Evolutionary conservation across 2,113 vertebrate species (phyloP).

Genomic region (Columba livia): DNA sequence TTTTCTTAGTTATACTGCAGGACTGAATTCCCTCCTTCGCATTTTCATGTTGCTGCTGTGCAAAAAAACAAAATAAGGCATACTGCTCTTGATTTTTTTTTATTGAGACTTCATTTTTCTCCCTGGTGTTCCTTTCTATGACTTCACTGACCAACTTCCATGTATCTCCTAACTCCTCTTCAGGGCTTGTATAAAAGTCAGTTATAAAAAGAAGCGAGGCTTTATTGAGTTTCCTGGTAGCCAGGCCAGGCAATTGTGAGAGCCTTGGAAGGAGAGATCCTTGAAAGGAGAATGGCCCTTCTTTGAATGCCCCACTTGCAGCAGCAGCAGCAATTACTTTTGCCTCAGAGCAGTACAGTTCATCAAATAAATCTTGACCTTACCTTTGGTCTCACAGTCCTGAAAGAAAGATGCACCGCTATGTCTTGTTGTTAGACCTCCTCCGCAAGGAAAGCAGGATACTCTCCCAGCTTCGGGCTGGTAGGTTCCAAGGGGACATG

Average conservation of each 20-base stretch:
- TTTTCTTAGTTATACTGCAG: not conserved
- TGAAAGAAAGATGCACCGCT: slow-evolving; percentile 84
- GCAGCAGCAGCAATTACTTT: not conserved
- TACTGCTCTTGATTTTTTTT: not conserved
- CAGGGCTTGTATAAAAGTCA: not conserved
- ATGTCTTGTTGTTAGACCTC: slow-evolving; percentile 85
- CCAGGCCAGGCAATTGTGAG: not conserved
- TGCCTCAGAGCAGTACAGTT: fast-evolving
- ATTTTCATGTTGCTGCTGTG: not conserved
- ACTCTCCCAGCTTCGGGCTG: slow-evolving; percentile 91
- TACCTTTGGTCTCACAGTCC: slow-evolving; percentile 96
- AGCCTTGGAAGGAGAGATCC: not conserved
- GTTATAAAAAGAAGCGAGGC: not conserved
- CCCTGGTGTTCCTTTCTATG: not conserved
- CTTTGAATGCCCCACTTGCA: not conserved
- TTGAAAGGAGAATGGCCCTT: not conserved
- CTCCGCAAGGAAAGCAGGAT: slow-evolving; percentile 89
- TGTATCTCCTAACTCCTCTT: not conserved
- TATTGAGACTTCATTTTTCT: not conserved
- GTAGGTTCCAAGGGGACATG: slow-evolving; percentile 86
- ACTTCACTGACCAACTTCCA: not conserved
- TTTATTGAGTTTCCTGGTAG: not conserved
- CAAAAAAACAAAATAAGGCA: not conserved
- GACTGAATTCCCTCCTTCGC: not conserved
- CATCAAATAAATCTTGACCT: not conserved